phyloP scores from a whole-genome alignment of 1,140 invertebrate genomes.

The Mesaphorura yosii region DNA sequence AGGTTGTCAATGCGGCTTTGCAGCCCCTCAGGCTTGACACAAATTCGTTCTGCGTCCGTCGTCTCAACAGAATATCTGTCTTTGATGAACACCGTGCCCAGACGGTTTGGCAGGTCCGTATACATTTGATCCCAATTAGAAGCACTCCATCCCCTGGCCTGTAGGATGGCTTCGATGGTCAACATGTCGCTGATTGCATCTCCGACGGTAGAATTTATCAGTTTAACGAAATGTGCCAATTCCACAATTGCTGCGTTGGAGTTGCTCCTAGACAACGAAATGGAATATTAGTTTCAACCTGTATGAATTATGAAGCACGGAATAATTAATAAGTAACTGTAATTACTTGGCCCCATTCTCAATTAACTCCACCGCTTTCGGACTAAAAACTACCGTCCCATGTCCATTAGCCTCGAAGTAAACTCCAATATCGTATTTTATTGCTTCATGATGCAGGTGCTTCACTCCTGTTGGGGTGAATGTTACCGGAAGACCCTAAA shows the following conservation, averaged over 20 bases:
- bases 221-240: slow-evolving; percentile 57
- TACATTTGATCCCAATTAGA: slow-evolving; percentile 69
- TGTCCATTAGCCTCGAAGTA: slow-evolving; percentile 99
- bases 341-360: slow-evolving; percentile 42
- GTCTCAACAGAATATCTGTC: slow-evolving; percentile 75
- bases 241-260: slow-evolving; percentile 44
- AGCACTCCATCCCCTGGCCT: slow-evolving; percentile 62
- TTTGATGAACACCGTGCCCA: slow-evolving; percentile 75
- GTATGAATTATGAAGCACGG: not conserved
- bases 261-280: not conserved
- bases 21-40: slow-evolving; percentile 63
- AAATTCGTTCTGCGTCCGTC: slow-evolving; percentile 69
- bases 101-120: slow-evolving; percentile 71
- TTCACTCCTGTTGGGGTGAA: slow-evolving; percentile 92
- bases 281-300: not conserved
- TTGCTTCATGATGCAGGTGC: slow-evolving; percentile 84
- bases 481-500: slow-evolving; percentile 68
- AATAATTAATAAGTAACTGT: slow-evolving; percentile 18
- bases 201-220: slow-evolving; percentile 92
- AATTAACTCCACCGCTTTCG: slow-evolving; percentile 39
- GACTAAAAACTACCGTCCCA: slow-evolving; percentile 78
- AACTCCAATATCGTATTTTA: slow-evolving; percentile 85
- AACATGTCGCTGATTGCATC: slow-evolving; percentile 95
- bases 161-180: slow-evolving; percentile 80
- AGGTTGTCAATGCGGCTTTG: slow-evolving; percentile 67